Base-by-base conservation (phyloP, 2,888 invertebrate species). In the Pediacus dermestoides region DNA sequence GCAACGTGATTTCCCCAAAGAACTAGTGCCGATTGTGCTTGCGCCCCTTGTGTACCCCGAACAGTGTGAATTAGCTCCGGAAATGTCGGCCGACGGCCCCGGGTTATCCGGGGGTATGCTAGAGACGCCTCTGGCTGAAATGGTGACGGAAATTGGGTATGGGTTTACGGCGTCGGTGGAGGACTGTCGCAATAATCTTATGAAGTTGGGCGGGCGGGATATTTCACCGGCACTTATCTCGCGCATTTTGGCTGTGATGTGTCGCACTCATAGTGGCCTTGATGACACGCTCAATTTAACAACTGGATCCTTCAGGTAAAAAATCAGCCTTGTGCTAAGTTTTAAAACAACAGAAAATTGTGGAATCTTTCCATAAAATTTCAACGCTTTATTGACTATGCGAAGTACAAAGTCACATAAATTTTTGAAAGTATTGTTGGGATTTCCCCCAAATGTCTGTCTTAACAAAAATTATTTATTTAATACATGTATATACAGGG, bases 101-200 rank as follows among this genome's bases (percentile, higher is more conserved):
- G 66, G 77, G 73, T 60, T 65, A 60, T 55, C 64, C 58, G 61
- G 61, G 49, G 61, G 58, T 42, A 58, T 64, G 52, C 80, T 95
- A 63, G 86, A 85, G 57, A 82, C 81, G 64, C 81, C 87, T 45
- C 72, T 90, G 63, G 85, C 91, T 48, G 94, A 94, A 63, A 78
- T 94, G 61, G 82, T 96, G 60, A 80, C 87, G 66, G 96, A 97
- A 72, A 50, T 64, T 26, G 93, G 96, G 36, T 93, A 90, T 71
- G 76, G 81, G 52, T 93, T 94, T 66, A 95, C 94, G 37, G 72
- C 81, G 35, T 82, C 82, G 12, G 75, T 90, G 28, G 93, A 94
- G 61, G 90, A 89, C 67, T 94, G 93, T 65, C 84, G 92, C 55
- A 83, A 80, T 62, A 84, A 85, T 60, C 74, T 97, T 66, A 73